phyloP scores from a whole-genome alignment of 2,888 invertebrate species.

The Barypeithes pellucidus region DNA sequence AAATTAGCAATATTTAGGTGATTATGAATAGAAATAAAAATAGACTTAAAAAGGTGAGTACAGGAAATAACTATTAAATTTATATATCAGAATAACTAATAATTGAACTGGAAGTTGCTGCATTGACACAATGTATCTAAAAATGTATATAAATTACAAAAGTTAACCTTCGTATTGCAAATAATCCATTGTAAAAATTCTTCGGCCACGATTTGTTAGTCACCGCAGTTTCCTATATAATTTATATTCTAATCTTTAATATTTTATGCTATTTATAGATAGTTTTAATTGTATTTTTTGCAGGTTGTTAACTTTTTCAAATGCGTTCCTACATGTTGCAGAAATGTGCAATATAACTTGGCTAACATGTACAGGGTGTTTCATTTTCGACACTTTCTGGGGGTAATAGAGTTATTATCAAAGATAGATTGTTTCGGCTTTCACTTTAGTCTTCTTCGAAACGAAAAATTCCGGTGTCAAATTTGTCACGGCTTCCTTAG shows the following conservation, averaged over 20 bases:
- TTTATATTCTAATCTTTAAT: conserved; percentile 10
- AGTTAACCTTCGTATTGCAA: conserved; percentile 18
- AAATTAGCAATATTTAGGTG: too few relatives aligned
- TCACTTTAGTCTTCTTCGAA: too few relatives aligned
- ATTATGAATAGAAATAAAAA: too few relatives aligned
- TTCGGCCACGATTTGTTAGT: conserved; percentile 9
- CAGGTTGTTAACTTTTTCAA: neutral
- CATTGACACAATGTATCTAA: neutral
- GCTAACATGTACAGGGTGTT: too few relatives aligned
- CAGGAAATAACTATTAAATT: too few relatives aligned
- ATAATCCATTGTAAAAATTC: neutral
- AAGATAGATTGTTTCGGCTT: too few relatives aligned
- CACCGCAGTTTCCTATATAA: neutral
- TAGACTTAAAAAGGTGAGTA: too few relatives aligned
- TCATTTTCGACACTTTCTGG: too few relatives aligned
- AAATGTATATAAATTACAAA: conserved; percentile 7
- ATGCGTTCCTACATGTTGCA: neutral
- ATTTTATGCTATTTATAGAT: neutral
- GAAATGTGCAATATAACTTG: conserved; percentile 5
- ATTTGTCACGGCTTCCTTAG: too few relatives aligned
- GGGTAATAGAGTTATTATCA: too few relatives aligned
- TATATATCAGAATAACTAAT: neutral
- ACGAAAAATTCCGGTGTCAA: too few relatives aligned
- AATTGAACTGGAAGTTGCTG: neutral
- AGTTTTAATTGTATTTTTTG: neutral